Base-by-base conservation (phyloP, 2,888 invertebrate species). In the Campopleginae sp. region DNA sequence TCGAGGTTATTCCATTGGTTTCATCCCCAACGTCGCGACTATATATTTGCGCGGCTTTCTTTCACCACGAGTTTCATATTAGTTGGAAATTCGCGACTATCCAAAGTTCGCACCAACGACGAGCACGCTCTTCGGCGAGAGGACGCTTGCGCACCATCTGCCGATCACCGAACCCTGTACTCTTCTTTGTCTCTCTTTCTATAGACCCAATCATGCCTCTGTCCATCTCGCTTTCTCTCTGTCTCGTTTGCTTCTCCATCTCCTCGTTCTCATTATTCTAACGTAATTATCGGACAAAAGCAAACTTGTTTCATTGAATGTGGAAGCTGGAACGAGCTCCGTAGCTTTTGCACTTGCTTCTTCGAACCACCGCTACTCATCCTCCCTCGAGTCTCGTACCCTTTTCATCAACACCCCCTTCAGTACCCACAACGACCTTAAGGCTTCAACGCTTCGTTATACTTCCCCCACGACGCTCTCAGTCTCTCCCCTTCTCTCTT, bases 271-370 rank as follows among this genome's bases (percentile, higher is more conserved):
- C 92, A 92, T 92, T 93, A 92, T 92, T 90, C 90, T 89, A 89
- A 77, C 88, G 90, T 92, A 92, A 93, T 92, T 92, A 91, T 90
- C 80, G 90, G 88, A 91, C 92, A 92, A 92, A 92, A 90, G 91
- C 91, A 92, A 93, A 93, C 92, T 92, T 92, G 91, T 91, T 91
- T 91, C 92, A 92, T 92, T 92, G 90, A 92, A 90, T 89, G 88
- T 58, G 82, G 76, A 84, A 79, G 79, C 70, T 63, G 58, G 48
- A 63, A 70, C 78, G 79, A 68, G n/a, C 58, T 31, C 68, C 46
- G 54, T 75, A 54, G 77, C 61, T 81, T 44, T 79, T 63, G 46
- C 63, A 27, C 70, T 54, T 54, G 42, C 23, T 23, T 54, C 31
- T 46, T 38, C 46, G 48, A 63, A 44, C 63, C 70, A 66, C 19